A percentile compares a stretch with the other conserved stretches of the same genome.
These are phyloP conservation scores for Galbula dea DNA, from an alignment of 2,113 vertebrate genomes.

Conservation along the genomic window DNA sequence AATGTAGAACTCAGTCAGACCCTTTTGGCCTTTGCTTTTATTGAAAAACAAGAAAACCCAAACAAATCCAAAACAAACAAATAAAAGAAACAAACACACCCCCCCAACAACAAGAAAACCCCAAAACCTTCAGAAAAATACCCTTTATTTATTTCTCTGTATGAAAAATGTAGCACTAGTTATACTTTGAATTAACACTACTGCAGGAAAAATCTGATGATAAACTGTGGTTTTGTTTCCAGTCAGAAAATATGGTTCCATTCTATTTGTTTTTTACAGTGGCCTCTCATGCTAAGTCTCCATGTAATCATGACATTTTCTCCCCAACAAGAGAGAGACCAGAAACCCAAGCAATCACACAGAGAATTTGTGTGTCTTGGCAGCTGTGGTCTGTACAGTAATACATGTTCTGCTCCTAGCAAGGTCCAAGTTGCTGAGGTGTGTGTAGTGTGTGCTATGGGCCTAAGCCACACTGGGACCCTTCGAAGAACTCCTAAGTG, in stretches of 20 bases:
- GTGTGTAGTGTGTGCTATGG: neutral
- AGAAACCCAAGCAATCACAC: conserved; percentile 4
- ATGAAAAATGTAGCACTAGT: neutral
- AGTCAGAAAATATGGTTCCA: conserved; percentile 32
- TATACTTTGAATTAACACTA: neutral
- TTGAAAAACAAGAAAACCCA: neutral
- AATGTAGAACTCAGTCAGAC: neutral
- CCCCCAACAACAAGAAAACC: too few relatives aligned
- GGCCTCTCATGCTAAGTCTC: conserved; percentile 35
- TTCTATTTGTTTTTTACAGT: conserved; percentile 58
- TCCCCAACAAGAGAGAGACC: conserved; percentile 34
- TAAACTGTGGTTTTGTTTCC: neutral
- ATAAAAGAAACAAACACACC: too few relatives aligned
- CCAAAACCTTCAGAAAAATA: neutral
- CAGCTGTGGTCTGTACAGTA: neutral
- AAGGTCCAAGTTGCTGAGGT: neutral
- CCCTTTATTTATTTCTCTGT: neutral
- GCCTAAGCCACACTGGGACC: neutral
- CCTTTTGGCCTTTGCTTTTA: neutral
- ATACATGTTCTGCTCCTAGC: neutral
- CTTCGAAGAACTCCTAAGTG: neutral
- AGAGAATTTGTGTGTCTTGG: conserved; percentile 55
- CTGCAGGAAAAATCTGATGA: neutral
- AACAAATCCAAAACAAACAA: too few relatives aligned
- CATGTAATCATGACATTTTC: conserved; percentile 47